Conservation (phyloP, 2,113 vertebrate species). For the Ictalurus furcatus region DNA sequence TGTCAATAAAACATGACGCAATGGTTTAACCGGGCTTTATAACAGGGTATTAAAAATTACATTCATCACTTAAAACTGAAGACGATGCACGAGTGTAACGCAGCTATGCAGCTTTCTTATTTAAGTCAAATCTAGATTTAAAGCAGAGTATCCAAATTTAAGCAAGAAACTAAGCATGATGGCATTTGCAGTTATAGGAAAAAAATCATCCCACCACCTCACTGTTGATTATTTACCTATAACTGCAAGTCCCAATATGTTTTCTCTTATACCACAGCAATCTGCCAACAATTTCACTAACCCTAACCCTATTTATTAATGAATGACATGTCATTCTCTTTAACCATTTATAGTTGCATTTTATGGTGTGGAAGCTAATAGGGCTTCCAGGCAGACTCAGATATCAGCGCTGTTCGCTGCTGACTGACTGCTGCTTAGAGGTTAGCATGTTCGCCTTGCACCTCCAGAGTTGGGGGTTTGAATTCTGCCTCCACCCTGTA, state of each 20-base stretch:
- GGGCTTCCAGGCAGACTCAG: too few relatives aligned
- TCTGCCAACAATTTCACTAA: background rate
- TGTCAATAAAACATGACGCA: constrained; percentile 19
- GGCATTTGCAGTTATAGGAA: background rate
- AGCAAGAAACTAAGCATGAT: background rate
- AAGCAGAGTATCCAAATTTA: background rate
- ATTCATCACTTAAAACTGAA: background rate
- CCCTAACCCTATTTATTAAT: too few relatives aligned
- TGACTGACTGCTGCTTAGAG: background rate
- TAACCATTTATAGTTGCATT: too few relatives aligned
- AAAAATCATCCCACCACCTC: background rate
- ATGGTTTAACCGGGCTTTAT: background rate
- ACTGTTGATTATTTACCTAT: background rate
- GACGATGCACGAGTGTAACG: background rate
- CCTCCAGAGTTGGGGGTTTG: too few relatives aligned
- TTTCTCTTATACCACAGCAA: too few relatives aligned
- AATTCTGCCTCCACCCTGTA: too few relatives aligned
- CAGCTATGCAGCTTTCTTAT: background rate
- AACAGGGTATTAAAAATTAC: background rate
- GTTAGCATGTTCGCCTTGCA: too few relatives aligned
- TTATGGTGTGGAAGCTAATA: too few relatives aligned
- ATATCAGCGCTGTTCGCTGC: background rate
- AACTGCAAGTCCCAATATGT: background rate
- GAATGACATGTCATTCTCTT: too few relatives aligned
- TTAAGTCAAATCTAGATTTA: background rate